phyloP scores from a whole-genome alignment of 2,113 vertebrate genomes.

The Tenrec ecaudatus region DNA sequence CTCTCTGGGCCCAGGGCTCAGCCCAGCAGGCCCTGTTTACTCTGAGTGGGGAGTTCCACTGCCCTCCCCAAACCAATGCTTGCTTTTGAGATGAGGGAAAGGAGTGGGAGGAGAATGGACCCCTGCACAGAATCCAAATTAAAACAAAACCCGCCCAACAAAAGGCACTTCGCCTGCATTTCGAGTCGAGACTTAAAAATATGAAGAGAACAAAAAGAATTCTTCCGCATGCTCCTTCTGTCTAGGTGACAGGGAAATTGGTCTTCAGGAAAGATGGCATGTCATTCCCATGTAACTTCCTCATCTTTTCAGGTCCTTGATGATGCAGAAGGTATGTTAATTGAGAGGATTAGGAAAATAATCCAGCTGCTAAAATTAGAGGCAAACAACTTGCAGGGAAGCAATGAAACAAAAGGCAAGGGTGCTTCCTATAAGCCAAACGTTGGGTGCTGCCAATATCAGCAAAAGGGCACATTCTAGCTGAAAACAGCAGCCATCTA shows the following conservation, averaged over 20 bases:
- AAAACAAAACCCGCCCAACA: constrained; percentile 70
- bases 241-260: constrained; percentile 62
- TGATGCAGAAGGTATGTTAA: constrained; percentile 47
- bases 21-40: constrained; percentile 87
- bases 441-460: constrained; percentile 43
- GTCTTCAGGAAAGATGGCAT: constrained; percentile 61
- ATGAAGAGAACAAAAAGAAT: constrained; percentile 61
- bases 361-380: constrained; percentile 54
- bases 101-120: constrained; percentile 51
- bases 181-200: constrained; percentile 39
- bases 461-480: constrained; percentile 39
- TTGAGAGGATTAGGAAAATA: constrained; percentile 72
- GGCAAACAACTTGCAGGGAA: constrained; percentile 65
- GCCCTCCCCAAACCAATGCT: constrained; percentile 72
- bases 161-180: constrained; percentile 76
- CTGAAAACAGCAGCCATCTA: constrained; percentile 42
- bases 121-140: constrained; percentile 62
- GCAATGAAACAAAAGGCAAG: constrained; percentile 71
- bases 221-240: constrained; percentile 49
- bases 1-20: constrained; percentile 74
- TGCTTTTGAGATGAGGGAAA: constrained; percentile 57
- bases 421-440: constrained; percentile 8
- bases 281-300: constrained; percentile 37
- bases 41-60: constrained; percentile 76
- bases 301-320: constrained; percentile 21